Base-by-base conservation (phyloP, 2,113 vertebrate genomes). In the Peromyscus polionotus region DNA sequence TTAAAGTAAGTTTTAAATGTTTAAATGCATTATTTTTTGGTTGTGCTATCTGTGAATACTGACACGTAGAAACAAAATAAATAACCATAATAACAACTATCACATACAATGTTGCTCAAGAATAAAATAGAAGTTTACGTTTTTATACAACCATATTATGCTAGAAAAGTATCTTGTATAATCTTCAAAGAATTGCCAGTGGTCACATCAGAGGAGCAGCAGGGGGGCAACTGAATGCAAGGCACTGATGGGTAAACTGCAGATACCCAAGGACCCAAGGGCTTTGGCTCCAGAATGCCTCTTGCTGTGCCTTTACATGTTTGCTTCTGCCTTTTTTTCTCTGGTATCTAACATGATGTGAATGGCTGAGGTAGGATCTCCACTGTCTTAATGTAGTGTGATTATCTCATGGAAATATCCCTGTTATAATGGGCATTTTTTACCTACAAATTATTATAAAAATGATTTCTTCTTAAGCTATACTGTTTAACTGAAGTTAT, bases 21-120 rank as follows among this genome's bases (percentile, higher is more conserved):
- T 95, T 90, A 97, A 98, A 90, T 36, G 6, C 85, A 83, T 0
- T 57, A 96, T 4, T 59, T 77, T 93, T 80, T 79, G 26, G 87
- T 90, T 80, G 94, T 83, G 39, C 13, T 84, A 42, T 39, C 57
- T 84, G n/a, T 83, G 65, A 84, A 68, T 51, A 96, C 12, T 16
- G 51, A 67, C 45, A 96, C 91, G 51, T 45, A 97, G 33, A 70
- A 97, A 76, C 17, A 81, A 83, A 80, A 77, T 48, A 77, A 84
- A 39, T 28, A 81, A 54, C n/a, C 10, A 76, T 93, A 97, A 94
- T 5, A 94, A 24, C 67, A 93, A 94, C 77, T 70, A 59, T 93
- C 96, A 90, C 36, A 92, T 63, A 95, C 63, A 96, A 79, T 80
- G 73, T 92, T 81, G 90, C 14, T 80, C 24, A 92, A 84, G 22